Evolutionary conservation across 2,888 invertebrate genomes (phyloP).

Genomic region (Apomyelois bistriatella): DNA sequence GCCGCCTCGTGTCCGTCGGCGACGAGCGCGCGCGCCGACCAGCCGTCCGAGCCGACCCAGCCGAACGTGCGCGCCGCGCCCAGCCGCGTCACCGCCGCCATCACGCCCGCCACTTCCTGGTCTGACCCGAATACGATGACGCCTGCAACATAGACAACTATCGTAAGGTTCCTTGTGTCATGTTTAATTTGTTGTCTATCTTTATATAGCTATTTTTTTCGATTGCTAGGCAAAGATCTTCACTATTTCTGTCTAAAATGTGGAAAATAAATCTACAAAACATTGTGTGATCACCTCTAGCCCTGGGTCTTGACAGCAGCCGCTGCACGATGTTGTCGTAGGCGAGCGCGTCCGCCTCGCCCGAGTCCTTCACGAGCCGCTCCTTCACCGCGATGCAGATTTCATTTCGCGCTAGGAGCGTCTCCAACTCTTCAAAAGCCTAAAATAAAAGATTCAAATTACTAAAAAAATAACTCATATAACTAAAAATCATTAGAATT

Average conservation of each 20-base stretch:
- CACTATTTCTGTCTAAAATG: neutral
- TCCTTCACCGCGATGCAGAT: slow-evolving; percentile 97
- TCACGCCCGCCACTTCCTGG: slow-evolving; percentile 97
- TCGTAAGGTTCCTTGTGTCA: no score
- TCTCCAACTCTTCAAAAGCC: slow-evolving; percentile 96
- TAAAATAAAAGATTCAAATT: slow-evolving; percentile 41
- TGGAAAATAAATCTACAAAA: no score
- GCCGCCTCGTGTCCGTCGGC: slow-evolving; percentile 92
- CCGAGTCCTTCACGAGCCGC: slow-evolving; percentile 95
- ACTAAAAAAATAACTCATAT: no score
- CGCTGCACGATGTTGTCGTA: slow-evolving; percentile 93
- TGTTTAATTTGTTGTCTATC: no score
- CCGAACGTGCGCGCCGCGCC: slow-evolving; percentile 93
- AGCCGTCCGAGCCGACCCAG: slow-evolving; percentile 98
- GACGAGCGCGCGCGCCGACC: slow-evolving; percentile 93
- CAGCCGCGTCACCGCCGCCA: slow-evolving; percentile 91
- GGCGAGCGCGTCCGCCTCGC: slow-evolving; percentile 91
- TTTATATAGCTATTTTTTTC: no score
- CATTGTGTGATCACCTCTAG: slow-evolving; percentile 89
- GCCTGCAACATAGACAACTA: slow-evolving; percentile 73
- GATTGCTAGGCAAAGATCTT: no score
- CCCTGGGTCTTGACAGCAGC: slow-evolving; percentile 89
- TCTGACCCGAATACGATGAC: slow-evolving; percentile 97
- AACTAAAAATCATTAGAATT: no score
- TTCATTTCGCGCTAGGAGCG: slow-evolving; percentile 87